Evolutionary conservation across 2,888 invertebrate species (phyloP).

Genomic region (Amiota minor): DNA sequence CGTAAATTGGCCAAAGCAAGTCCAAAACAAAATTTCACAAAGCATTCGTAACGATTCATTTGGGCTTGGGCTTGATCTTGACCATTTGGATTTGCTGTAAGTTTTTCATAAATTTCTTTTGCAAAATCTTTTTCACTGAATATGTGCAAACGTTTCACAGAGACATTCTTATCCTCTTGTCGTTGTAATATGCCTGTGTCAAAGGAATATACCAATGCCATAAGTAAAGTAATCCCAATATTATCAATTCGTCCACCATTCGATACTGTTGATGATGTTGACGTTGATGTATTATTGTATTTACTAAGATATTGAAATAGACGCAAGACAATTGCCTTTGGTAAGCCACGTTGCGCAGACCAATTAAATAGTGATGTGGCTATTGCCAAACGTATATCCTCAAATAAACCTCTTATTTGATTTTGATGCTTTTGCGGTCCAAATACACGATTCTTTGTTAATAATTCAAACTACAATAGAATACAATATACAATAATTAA

Average conservation of each 20-base stretch:
- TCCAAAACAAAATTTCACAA: slow-evolving; percentile 82
- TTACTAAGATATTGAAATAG: slow-evolving; percentile 74
- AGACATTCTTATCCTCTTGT: slow-evolving; percentile 84
- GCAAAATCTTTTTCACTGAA: slow-evolving; percentile 78
- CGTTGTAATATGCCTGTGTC: slow-evolving; percentile 86
- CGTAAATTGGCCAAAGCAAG: slow-evolving; percentile 80
- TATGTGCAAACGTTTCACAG: slow-evolving; percentile 80
- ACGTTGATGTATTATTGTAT: slow-evolving; percentile 55
- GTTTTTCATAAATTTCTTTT: slow-evolving; percentile 75
- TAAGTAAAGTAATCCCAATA: slow-evolving; percentile 84
- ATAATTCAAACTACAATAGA: slow-evolving; percentile 77
- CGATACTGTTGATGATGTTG: slow-evolving; percentile 63
- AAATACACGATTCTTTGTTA: slow-evolving; percentile 90
- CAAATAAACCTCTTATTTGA: slow-evolving; percentile 83
- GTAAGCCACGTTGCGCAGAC: slow-evolving; percentile 84
- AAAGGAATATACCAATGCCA: slow-evolving; percentile 87
- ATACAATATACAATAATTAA: background rate
- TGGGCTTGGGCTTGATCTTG: too few relatives aligned
- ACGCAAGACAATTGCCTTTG: slow-evolving; percentile 80
- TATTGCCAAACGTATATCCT: slow-evolving; percentile 80
- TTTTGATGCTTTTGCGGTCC: slow-evolving; percentile 90
- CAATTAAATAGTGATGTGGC: slow-evolving; percentile 85
- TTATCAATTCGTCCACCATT: slow-evolving; percentile 84
- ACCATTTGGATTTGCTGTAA: slow-evolving; percentile 64
- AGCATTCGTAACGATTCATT: slow-evolving; percentile 73